Evolutionary conservation across 53 echinoderm and acorn worm species (phyloP).

Genomic region (Astropecten irregularis): DNA sequence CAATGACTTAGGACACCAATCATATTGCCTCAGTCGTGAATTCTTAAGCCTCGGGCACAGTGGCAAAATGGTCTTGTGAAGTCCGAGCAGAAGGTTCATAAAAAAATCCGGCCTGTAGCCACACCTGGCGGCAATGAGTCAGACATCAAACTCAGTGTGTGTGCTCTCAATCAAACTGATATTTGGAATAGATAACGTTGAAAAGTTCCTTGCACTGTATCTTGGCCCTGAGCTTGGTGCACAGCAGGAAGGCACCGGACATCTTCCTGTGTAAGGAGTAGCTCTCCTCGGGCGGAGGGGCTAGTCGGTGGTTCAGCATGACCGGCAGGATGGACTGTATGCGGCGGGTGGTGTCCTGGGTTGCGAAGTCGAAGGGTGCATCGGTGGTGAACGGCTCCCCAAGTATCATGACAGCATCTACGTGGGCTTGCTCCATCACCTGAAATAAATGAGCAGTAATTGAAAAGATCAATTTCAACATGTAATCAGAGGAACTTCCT

Average conservation of each 20-base stretch:
- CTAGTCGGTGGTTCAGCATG: conserved; percentile 82
- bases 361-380: conserved; percentile 79
- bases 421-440: conserved; percentile 93
- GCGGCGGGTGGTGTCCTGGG: conserved; percentile 86
- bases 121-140: too few species aligned
- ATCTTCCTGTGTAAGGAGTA: conserved; percentile 96
- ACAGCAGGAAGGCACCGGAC: conserved; percentile 91
- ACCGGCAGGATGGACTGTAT: conserved; percentile 81
- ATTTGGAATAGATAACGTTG: conserved; percentile 69
- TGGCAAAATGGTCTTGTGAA: too few species aligned
- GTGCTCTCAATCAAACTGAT: conserved; percentile 77
- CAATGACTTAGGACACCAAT: too few species aligned
- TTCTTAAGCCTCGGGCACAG: too few species aligned
- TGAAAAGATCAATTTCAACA: too few species aligned
- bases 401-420: conserved; percentile 96
- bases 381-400: conserved; percentile 76
- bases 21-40: too few species aligned
- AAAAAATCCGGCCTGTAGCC: too few species aligned
- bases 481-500: too few species aligned
- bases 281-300: conserved; percentile 95
- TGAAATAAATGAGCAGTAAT: conserved; percentile 23
- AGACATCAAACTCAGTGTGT: too few species aligned
- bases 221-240: conserved; percentile 85
- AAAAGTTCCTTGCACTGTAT: conserved; percentile 91
- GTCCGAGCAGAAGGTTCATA: too few species aligned